phyloP scores from a whole-genome alignment of 2,113 vertebrate genomes.

The Lepus americanus region DNA sequence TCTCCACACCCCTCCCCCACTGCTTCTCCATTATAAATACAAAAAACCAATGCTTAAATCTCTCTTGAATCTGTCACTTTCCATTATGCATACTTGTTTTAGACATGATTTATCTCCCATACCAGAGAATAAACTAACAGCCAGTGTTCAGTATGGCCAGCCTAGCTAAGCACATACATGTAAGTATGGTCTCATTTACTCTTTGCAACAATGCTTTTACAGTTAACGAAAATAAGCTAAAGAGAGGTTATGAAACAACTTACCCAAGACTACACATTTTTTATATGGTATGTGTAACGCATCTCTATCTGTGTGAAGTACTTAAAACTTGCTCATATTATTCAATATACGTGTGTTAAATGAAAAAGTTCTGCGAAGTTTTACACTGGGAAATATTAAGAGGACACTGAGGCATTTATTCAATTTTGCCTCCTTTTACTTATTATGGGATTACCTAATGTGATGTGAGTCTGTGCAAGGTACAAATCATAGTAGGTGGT shows the following conservation, averaged over 20 bases:
- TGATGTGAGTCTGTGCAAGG: background rate
- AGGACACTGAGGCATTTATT: background rate
- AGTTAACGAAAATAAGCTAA: background rate
- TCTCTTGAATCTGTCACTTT: background rate
- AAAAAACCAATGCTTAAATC: background rate
- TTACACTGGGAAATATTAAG: constrained; percentile 27
- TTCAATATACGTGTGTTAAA: background rate
- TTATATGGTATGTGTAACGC: background rate
- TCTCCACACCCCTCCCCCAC: background rate
- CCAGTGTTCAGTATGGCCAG: background rate
- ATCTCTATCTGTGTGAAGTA: background rate
- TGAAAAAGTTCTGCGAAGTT: background rate
- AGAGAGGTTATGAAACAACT: background rate
- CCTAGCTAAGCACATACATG: background rate
- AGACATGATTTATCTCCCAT: background rate
- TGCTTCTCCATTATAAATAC: background rate
- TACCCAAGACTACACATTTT: background rate
- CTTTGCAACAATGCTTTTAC: background rate
- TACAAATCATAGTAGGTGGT: background rate
- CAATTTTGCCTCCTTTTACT: background rate
- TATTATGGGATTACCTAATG: background rate
- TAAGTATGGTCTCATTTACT: background rate
- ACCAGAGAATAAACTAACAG: background rate
- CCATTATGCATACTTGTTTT: background rate
- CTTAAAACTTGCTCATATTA: background rate